phyloP scores from a whole-genome alignment of 2,113 vertebrate genomes.

The Capricornis sumatraensis region DNA sequence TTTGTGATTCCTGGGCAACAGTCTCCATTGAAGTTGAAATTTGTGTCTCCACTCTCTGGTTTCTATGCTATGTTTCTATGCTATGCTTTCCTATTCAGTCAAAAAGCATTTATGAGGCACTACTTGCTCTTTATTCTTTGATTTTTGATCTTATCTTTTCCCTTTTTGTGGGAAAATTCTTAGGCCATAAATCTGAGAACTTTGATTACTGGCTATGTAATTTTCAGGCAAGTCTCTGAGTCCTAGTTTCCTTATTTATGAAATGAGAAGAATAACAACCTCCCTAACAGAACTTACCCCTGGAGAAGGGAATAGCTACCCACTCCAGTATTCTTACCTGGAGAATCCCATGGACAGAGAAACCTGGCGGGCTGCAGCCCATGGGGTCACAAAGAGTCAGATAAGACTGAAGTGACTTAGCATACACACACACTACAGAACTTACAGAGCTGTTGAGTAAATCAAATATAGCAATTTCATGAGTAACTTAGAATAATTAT shows the following conservation, averaged over 20 bases:
- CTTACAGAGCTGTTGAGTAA: background rate
- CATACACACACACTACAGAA: background rate
- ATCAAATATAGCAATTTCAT: background rate
- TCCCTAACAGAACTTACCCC: background rate
- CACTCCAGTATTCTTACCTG: background rate
- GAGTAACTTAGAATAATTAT: background rate
- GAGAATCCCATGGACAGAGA: background rate
- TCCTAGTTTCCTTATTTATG: background rate
- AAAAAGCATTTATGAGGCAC: background rate
- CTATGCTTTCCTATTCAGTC: background rate
- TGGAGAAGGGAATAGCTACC: background rate
- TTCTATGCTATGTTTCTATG: background rate
- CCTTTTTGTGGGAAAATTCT: background rate
- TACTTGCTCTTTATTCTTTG: background rate
- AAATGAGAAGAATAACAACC: background rate
- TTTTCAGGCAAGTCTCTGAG: background rate
- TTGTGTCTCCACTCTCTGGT: background rate
- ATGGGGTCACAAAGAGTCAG: background rate
- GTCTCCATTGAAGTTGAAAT: background rate
- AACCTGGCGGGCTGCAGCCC: background rate
- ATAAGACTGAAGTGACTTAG: background rate
- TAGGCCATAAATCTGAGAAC: background rate
- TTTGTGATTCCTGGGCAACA: background rate
- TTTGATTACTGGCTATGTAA: background rate
- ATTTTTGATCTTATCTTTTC: background rate